A percentile compares a stretch with the other conserved stretches of the same genome.
phyloP scores from a whole-genome alignment of 2,797 vertebrate species.

The Alosa sapidissima region DNA sequence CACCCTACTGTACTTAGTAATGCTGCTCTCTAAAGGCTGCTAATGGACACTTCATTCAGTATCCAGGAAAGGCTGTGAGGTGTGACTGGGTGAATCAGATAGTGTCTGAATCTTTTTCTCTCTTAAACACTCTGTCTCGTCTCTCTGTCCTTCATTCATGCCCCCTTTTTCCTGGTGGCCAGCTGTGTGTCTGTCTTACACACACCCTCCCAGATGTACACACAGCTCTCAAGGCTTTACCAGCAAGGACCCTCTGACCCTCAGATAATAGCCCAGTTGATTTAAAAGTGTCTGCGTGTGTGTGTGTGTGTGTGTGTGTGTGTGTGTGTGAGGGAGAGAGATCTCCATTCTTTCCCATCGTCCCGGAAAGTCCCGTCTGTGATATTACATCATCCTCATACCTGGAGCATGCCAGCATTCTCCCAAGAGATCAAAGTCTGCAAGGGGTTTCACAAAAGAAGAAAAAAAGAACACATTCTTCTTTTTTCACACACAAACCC shows the following conservation, averaged over 20 bases:
- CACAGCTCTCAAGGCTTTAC: neutral
- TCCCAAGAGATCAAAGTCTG: constrained; percentile 3
- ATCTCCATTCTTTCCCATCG: neutral
- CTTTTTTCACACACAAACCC: neutral
- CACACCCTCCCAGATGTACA: constrained; percentile 1
- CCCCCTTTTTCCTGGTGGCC: neutral
- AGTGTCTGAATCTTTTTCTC: neutral
- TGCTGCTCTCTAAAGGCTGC: neutral
- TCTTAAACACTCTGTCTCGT: neutral
- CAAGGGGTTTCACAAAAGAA: neutral
- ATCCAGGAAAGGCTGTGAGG: neutral
- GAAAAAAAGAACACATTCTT: neutral
- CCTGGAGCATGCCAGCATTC: constrained; percentile 6
- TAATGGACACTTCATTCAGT: neutral
- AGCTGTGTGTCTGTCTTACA: neutral
- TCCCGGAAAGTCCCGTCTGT: constrained; percentile 6
- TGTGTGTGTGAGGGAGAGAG: neutral
- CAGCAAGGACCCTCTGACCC: neutral
- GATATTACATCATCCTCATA: neutral
- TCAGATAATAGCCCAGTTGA: neutral
- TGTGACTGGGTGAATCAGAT: neutral
- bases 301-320: neutral
- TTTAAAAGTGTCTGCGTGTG: neutral
- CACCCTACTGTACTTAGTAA: neutral
- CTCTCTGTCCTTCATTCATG: neutral